phyloP scores from a whole-genome alignment of 1,140 invertebrate genomes.

The Bombus huntii region DNA sequence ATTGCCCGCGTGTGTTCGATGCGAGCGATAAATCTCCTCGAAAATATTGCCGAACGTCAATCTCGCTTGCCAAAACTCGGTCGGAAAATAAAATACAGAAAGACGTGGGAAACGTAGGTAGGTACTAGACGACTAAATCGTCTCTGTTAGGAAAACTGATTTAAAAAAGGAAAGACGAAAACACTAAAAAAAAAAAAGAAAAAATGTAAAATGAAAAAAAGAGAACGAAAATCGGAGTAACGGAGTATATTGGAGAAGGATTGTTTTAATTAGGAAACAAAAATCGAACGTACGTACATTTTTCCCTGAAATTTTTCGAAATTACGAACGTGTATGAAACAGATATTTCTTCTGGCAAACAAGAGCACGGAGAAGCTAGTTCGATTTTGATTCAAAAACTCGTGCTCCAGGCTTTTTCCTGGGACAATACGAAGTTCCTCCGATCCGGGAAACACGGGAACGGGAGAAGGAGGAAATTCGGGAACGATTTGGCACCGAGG shows the following conservation, averaged over 20 bases:
- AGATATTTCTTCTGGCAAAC: conserved; percentile 32
- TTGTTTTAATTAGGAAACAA: background rate
- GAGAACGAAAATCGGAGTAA: background rate
- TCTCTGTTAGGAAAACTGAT: background rate
- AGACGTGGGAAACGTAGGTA: background rate
- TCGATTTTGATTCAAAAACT: conserved; percentile 56
- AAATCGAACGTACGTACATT: background rate
- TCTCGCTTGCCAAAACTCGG: conserved; percentile 42
- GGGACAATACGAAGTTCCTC: conserved; percentile 63
- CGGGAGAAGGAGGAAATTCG: conserved; percentile 54
- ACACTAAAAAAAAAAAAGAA: background rate
- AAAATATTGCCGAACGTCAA: conserved; percentile 35
- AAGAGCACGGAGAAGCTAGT: conserved; percentile 15
- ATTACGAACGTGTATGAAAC: background rate
- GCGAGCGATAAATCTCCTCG: conserved; percentile 43
- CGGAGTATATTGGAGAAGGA: background rate
- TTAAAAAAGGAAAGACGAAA: background rate
- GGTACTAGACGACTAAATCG: conserved; percentile 1
- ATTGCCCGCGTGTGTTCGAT: conserved; percentile 29
- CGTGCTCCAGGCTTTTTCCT: conserved; percentile 50
- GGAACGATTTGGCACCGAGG: conserved; percentile 56
- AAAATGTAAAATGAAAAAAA: background rate
- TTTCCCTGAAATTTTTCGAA: background rate
- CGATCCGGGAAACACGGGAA: background rate
- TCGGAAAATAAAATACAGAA: conserved; percentile 29